Base-by-base conservation (phyloP, 2,797 vertebrate genomes). In the Mallotus villosus region DNA sequence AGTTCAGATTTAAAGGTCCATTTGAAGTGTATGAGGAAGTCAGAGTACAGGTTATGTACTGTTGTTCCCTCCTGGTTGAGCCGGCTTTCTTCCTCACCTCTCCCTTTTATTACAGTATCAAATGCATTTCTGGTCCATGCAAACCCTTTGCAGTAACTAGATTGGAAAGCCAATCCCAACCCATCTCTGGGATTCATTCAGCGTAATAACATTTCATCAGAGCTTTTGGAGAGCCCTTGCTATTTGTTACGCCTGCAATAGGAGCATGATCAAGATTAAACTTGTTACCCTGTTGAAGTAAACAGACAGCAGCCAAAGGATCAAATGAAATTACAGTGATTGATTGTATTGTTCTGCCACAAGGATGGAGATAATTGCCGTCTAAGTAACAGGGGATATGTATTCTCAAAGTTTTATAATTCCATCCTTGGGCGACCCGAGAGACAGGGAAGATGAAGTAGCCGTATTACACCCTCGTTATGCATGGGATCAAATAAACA, bases 301-400 rank as follows among this genome's bases (percentile, higher is more conserved):
- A 92, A 92, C 89, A 92, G 91, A 88, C 89, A 89, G 90, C 84
- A 90, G 86, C 91, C 88, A 86, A 91, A 87, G 90, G 90, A 91
- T 90, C 88, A 90, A 93, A 93, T 93, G 85, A 92, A 92, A 92
- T 93, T 93, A 93, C 82, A 83, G 84, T 91, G 92, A 92, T 89
- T 89, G 90, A 93, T 93, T 91, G 86, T 90, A 92, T 92, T 93
- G 92, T 91, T 93, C 89, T 91, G 89, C 90, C 89, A 86, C 83
- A 83, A 87, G 87, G 88, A 89, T 83, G 84, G 85, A 81, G 87
- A 91, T 91, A 92, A 92, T 90, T 89, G 88, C 88, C 90, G 92
- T 88, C 87, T 87, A 87, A 91, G 90, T 90, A 91, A 91, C 88
- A 78, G 83, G 85, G 90, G 88, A 91, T 90, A 90, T 88, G 90